phyloP scores from a whole-genome alignment of 2,797 vertebrate genomes.

The Distichodus sexfasciatus region DNA sequence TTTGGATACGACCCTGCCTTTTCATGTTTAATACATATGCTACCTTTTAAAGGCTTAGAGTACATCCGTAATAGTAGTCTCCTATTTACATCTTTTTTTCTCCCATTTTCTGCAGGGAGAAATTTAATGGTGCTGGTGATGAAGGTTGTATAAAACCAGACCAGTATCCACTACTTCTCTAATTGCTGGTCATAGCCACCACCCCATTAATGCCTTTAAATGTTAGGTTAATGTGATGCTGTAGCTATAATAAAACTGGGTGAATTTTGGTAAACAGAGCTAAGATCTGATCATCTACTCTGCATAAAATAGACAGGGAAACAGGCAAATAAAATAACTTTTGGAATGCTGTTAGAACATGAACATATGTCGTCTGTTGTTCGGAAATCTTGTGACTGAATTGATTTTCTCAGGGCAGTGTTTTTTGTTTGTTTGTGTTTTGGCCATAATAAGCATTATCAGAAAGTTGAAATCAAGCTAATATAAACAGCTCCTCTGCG shows the following conservation, averaged over 20 bases:
- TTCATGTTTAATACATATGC: not conserved
- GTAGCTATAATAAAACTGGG: no score
- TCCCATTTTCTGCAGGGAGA: no score
- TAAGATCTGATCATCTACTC: no score
- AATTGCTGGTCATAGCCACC: no score
- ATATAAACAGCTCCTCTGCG: no score
- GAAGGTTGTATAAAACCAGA: no score
- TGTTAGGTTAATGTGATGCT: not conserved
- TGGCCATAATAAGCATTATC: not conserved
- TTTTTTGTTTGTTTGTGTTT: not conserved
- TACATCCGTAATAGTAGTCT: not conserved
- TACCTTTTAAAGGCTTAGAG: not conserved
- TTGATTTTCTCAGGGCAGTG: not conserved
- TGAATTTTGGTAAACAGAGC: no score
- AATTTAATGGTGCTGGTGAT: no score
- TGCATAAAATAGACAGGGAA: not conserved
- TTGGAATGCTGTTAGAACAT: no score
- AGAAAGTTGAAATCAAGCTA: not conserved
- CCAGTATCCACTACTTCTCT: no score
- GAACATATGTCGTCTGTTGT: not conserved
- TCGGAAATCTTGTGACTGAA: not conserved
- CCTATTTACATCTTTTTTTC: not conserved
- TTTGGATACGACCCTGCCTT: not conserved
- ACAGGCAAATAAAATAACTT: no score
- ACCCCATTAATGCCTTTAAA: no score